phyloP scores from a whole-genome alignment of 2,888 invertebrate species.

The Ptilodon capucinus region DNA sequence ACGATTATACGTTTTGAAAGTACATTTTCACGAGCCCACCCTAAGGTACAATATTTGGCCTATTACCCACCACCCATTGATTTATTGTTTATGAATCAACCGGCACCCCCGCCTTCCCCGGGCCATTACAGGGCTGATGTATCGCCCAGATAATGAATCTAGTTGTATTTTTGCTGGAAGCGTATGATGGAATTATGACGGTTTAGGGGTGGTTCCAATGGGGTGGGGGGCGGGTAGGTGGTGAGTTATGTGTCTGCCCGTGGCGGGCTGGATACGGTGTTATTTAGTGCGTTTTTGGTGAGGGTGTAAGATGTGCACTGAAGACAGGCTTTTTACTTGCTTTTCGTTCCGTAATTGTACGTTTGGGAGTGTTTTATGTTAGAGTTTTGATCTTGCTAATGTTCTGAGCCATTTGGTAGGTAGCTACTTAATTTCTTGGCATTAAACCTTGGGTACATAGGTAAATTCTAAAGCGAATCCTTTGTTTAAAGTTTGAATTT shows the following conservation, averaged over 20 bases:
- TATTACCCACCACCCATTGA: conserved; percentile 77
- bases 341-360: not conserved
- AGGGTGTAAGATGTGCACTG: conserved; percentile 3
- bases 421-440: not conserved
- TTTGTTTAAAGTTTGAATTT: no score
- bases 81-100: conserved; percentile 82
- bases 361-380: conserved; percentile 1
- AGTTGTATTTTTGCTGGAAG: conserved; percentile 73
- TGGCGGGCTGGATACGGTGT: conserved; percentile 23
- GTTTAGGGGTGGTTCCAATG: conserved; percentile 40
- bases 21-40: conserved; percentile 2
- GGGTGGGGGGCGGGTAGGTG: conserved; percentile 24
- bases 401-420: not conserved
- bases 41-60: conserved; percentile 68
- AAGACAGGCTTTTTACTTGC: conserved; percentile 1
- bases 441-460: no score
- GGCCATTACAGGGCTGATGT: conserved; percentile 66
- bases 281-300: conserved; percentile 3
- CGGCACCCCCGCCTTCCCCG: conserved; percentile 35
- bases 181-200: conserved; percentile 78
- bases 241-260: conserved; percentile 41
- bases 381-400: not conserved
- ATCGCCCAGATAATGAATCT: conserved; percentile 78
- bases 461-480: no score
- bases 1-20: not conserved